These are phyloP conservation scores for Brachionus sp. DNA, from an alignment of 1,140 invertebrate species.

Conservation along the genomic window DNA sequence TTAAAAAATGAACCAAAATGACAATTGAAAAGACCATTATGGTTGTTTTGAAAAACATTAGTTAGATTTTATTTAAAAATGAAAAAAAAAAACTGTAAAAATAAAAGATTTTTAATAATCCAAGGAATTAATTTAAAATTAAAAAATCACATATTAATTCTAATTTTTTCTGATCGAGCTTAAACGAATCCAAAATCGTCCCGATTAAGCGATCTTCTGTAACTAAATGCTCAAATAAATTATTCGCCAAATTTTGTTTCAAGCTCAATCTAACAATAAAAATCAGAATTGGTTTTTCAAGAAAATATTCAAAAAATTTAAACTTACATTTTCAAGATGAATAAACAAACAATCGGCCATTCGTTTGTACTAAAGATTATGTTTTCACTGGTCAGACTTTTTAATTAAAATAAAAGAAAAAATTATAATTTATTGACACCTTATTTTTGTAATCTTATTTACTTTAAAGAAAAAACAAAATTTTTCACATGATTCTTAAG, in stretches of 20 bases:
- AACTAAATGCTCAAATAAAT: neutral
- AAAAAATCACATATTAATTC: constrained; percentile 25
- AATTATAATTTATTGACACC: neutral
- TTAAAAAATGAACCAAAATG: no score
- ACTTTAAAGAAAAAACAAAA: constrained; percentile 30
- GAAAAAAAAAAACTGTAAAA: neutral
- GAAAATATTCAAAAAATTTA: neutral
- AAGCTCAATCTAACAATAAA: constrained; percentile 11
- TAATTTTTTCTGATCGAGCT: constrained; percentile 11
- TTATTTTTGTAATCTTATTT: neutral
- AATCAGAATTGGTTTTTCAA: neutral
- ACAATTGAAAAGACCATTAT: no score
- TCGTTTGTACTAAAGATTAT: constrained; percentile 52
- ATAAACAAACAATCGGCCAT: constrained; percentile 51
- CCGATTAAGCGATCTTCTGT: neutral
- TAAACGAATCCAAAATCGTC: constrained; percentile 16
- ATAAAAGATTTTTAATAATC: neutral
- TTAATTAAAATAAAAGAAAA: constrained; percentile 33
- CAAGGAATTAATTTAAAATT: neutral
- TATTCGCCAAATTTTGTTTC: constrained; percentile 5
- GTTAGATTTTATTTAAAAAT: neutral
- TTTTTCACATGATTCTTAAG: constrained; percentile 29
- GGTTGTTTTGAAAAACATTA: no score
- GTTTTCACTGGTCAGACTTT: constrained; percentile 51
- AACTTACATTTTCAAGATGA: constrained; percentile 54